phyloP scores from a whole-genome alignment of 2,888 invertebrate species.

The Neocrepidodera transversa region DNA sequence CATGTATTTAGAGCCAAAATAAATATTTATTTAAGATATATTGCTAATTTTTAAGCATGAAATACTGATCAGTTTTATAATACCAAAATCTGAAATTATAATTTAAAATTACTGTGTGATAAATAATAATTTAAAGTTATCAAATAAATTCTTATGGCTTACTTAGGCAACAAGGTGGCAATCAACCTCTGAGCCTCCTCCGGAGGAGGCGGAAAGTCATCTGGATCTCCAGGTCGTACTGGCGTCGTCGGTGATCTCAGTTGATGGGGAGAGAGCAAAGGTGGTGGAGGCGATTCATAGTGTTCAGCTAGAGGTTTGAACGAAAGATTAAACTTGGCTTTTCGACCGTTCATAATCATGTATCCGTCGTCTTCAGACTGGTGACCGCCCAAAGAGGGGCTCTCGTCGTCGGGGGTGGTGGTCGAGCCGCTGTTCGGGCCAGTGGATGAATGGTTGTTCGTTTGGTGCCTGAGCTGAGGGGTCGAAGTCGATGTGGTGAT shows the following conservation, averaged over 20 bases:
- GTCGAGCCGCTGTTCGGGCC: conserved; percentile 46
- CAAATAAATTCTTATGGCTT: too few relatives aligned
- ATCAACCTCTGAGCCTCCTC: conserved; percentile 80
- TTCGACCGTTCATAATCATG: conserved; percentile 85
- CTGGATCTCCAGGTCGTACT: conserved; percentile 55
- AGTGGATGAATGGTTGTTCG: conserved; percentile 40
- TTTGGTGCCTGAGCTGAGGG: conserved; percentile 59
- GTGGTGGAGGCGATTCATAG: conserved; percentile 52
- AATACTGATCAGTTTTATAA: too few relatives aligned
- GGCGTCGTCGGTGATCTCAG: conserved; percentile 15
- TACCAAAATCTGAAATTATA: too few relatives aligned
- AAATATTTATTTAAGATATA: too few relatives aligned
- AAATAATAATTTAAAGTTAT: too few relatives aligned
- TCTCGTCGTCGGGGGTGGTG: conserved; percentile 69
- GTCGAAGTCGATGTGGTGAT: conserved; percentile 54
- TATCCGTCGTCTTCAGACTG: conserved; percentile 92
- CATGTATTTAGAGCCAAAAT: too few relatives aligned
- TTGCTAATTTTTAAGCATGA: too few relatives aligned
- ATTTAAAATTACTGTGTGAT: too few relatives aligned
- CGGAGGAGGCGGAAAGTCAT: conserved; percentile 75
- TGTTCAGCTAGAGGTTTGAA: conserved; percentile 71
- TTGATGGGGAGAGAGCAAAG: conserved; percentile 18
- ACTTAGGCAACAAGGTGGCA: conserved; percentile 78
- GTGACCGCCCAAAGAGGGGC: conserved; percentile 77
- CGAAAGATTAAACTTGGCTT: conserved; percentile 58